Evolutionary conservation across 2,113 vertebrate species (phyloP).

Genomic region (Burhinus oedicnemus): DNA sequence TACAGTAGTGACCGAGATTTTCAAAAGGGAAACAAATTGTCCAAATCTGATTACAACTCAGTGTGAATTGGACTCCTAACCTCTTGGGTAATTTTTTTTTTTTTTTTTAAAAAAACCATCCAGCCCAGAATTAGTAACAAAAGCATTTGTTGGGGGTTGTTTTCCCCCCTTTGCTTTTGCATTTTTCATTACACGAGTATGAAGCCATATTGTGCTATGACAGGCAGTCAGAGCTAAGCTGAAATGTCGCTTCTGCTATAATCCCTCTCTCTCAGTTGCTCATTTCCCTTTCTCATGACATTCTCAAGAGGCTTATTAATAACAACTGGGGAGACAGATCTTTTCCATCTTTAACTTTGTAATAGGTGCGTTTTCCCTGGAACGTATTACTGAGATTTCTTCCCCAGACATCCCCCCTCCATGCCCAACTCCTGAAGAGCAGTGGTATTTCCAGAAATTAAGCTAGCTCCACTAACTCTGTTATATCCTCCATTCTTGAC

Average conservation of each 20-base stretch:
- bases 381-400: not conserved
- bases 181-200: not conserved
- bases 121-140: not conserved
- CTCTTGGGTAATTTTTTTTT: not conserved
- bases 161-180: not conserved
- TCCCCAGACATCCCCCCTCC: not conserved
- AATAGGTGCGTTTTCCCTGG: not conserved
- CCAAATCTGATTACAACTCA: not conserved
- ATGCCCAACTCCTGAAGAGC: not conserved
- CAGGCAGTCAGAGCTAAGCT: not conserved
- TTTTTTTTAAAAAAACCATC: not conserved
- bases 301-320: not conserved
- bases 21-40: not conserved
- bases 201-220: not conserved
- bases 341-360: not conserved
- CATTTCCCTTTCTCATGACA: not conserved
- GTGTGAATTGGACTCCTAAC: not conserved
- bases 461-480: slow-evolving; percentile 1
- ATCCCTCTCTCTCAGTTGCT: not conserved
- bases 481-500: not conserved
- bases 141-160: not conserved
- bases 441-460: slow-evolving; percentile 53
- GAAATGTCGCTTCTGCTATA: not conserved
- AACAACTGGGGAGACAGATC: not conserved
- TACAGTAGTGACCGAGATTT: not conserved